Evolutionary conservation across 2,888 invertebrate species (phyloP).

Genomic region (Diarsia brunnea): DNA sequence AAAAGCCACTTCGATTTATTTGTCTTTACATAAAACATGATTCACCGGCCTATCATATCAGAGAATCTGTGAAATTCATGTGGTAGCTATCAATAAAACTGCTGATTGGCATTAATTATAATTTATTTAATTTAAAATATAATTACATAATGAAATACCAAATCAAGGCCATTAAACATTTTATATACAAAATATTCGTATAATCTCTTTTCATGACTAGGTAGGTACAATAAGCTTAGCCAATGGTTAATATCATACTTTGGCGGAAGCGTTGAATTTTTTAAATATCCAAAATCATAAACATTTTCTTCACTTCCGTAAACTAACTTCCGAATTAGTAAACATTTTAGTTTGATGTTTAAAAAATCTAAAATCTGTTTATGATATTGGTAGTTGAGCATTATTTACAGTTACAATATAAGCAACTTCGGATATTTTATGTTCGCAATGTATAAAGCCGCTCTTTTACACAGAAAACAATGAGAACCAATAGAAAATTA

Average conservation of each 20-base stretch:
- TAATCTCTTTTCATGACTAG: conserved; percentile 87
- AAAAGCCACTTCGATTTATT: background rate
- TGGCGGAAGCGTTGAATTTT: conserved; percentile 70
- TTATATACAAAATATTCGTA: conserved; percentile 88
- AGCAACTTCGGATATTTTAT: conserved; percentile 78
- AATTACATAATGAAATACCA: conserved; percentile 82
- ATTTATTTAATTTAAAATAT: conserved; percentile 85
- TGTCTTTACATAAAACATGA: background rate
- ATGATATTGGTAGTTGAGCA: conserved; percentile 73
- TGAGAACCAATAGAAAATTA: conserved; percentile 65
- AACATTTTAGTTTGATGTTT: background rate
- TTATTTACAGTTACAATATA: conserved; percentile 79
- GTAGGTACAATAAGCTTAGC: conserved; percentile 82
- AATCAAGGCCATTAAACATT: conserved; percentile 80
- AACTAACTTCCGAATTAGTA: background rate
- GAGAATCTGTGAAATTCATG: background rate
- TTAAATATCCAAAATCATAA: conserved; percentile 66
- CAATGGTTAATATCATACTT: conserved; percentile 75
- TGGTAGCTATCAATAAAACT: conserved; percentile 25
- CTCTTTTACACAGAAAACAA: conserved; percentile 77
- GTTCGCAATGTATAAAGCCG: conserved; percentile 81
- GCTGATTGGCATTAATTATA: conserved; percentile 72
- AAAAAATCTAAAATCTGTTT: conserved; percentile 50
- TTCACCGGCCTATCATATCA: background rate
- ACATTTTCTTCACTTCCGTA: conserved; percentile 53